Evolutionary conservation across 1,140 invertebrate genomes (phyloP).

Genomic region (Drosophila kikkawai): DNA sequence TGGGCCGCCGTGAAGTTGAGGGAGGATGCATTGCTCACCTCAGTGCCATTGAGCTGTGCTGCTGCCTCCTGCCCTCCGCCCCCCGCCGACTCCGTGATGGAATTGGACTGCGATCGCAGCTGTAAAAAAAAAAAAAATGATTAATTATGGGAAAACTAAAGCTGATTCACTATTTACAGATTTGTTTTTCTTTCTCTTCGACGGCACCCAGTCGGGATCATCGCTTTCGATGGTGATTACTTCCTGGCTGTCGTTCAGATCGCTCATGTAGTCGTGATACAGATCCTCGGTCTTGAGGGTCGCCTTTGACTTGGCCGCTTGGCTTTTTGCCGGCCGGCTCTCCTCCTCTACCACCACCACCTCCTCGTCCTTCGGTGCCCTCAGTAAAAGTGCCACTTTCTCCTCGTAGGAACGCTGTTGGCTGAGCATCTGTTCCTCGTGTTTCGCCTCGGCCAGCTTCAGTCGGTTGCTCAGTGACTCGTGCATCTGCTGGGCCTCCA

Average conservation of each 20-base stretch:
- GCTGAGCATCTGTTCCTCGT: constrained; percentile 68
- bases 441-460: constrained; percentile 48
- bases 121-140: background rate
- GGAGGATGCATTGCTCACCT: constrained; percentile 7
- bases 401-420: constrained; percentile 86
- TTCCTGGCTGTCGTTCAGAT: background rate
- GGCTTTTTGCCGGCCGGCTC: background rate
- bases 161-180: background rate
- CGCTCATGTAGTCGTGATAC: background rate
- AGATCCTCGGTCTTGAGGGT: no score
- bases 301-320: background rate
- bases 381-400: constrained; percentile 83
- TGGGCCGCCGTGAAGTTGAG: constrained; percentile 15
- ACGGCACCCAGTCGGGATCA: constrained; percentile 89
- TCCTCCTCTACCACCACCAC: constrained; percentile 58
- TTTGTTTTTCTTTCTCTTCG: background rate
- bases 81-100: background rate
- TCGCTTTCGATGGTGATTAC: constrained; percentile 68
- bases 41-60: constrained; percentile 7
- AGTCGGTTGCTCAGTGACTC: constrained; percentile 43
- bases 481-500: constrained; percentile 39
- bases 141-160: background rate
- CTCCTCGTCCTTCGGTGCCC: constrained; percentile 60
- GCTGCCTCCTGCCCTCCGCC: background rate
- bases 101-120: background rate